phyloP scores from a whole-genome alignment of 2,113 vertebrate genomes.

The Triplophysa dalaica region DNA sequence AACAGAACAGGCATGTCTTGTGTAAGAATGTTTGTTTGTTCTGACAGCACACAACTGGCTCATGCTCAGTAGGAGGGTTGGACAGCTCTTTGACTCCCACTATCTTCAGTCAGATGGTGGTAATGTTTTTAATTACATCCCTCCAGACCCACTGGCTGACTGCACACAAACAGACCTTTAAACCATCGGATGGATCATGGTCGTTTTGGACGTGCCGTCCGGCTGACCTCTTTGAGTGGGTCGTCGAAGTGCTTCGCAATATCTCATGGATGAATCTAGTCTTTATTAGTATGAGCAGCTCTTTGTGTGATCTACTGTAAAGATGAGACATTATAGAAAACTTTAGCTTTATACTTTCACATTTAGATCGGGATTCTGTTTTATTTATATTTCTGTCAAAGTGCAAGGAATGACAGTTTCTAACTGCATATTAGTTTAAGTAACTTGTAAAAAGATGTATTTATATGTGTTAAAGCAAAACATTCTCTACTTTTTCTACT shows the following conservation, averaged over 20 bases:
- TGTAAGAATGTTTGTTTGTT: constrained; percentile 41
- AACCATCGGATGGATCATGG: neutral
- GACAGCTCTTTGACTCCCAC: constrained; percentile 3
- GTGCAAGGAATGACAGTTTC: neutral
- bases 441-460: constrained; percentile 48
- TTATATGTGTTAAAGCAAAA: constrained; percentile 42
- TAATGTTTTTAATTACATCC: constrained; percentile 9
- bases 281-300: constrained; percentile 32
- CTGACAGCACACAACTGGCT: constrained; percentile 10
- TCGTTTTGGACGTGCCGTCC: neutral
- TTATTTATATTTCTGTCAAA: constrained; percentile 41
- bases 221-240: constrained; percentile 11
- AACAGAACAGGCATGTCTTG: constrained; percentile 11
- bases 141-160: constrained; percentile 2
- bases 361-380: constrained; percentile 6
- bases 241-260: constrained; percentile 11
- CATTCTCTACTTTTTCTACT: constrained; percentile 44
- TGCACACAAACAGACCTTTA: constrained; percentile 18
- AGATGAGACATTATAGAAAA: constrained; percentile 3
- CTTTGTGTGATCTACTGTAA: constrained; percentile 54
- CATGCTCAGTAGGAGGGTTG: neutral
- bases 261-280: constrained; percentile 36
- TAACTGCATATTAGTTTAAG: neutral
- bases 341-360: constrained; percentile 11
- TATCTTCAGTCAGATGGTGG: constrained; percentile 23